Evolutionary conservation across 2,113 vertebrate species (phyloP).

Genomic region (Macrotus californicus): DNA sequence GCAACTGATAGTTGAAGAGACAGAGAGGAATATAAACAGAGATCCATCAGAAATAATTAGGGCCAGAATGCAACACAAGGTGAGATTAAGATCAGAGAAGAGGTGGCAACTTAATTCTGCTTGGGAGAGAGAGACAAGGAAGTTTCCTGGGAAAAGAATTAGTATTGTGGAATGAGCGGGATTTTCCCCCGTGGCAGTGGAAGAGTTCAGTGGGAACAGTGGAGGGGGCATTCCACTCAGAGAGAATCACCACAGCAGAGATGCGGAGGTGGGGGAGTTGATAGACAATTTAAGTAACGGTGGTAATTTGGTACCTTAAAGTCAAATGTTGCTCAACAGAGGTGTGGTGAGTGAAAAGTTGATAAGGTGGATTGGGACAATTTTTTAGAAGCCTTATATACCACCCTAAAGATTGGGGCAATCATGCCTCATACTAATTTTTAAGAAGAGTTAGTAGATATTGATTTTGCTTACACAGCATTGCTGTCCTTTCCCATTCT

Average conservation of each 20-base stretch:
- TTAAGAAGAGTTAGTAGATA: not conserved
- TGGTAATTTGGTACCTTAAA: not conserved
- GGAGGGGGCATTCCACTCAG: too few species aligned
- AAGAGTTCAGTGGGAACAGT: not conserved
- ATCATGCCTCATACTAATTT: not conserved
- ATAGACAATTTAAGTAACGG: not conserved
- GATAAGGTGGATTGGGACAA: not conserved
- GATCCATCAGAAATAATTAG: not conserved
- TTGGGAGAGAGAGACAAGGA: not conserved
- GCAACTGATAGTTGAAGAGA: not conserved
- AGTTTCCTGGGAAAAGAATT: not conserved
- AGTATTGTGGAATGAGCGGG: not conserved
- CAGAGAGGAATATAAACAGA: not conserved
- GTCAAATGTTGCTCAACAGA: not conserved
- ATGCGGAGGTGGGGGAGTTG: not conserved
- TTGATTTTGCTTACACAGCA: not conserved
- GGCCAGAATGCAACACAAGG: not conserved
- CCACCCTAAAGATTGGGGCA: not conserved
- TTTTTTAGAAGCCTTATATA: not conserved
- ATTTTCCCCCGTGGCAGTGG: not conserved
- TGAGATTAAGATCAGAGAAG: not conserved
- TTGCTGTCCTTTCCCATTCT: not conserved
- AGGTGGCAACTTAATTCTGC: not conserved
- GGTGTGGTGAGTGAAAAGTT: not conserved
- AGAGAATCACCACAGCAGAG: not conserved